Conservation (phyloP, 2,888 invertebrate genomes). For the Hirtodrosophila cameraria region DNA sequence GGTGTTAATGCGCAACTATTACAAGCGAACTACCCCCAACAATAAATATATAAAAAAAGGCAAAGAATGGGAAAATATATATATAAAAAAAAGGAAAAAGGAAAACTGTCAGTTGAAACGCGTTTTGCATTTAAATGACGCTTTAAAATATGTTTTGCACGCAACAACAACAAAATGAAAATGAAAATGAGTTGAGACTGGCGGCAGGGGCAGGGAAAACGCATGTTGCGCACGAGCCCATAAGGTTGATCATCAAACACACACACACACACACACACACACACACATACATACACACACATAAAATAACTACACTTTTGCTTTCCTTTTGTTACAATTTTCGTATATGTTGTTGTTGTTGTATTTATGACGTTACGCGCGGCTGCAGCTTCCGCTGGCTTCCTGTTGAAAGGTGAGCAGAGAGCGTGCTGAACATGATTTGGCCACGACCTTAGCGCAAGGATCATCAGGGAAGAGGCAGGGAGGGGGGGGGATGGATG, state of each 20-base stretch:
- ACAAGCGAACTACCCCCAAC: slow-evolving; percentile 57
- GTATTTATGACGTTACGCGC: slow-evolving; percentile 44
- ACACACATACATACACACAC: slow-evolving; percentile 8
- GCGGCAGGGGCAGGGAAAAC: slow-evolving; percentile 19
- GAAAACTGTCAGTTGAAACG: slow-evolving; percentile 25
- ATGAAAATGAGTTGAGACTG: slow-evolving; percentile 20
- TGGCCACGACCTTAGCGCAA: slow-evolving; percentile 60
- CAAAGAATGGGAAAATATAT: neutral
- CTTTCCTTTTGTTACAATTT: slow-evolving; percentile 50
- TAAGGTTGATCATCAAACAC: slow-evolving; percentile 24
- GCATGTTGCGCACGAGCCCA: slow-evolving; percentile 66
- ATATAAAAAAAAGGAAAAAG: too few relatives aligned
- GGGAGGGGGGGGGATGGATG: slow-evolving; percentile 1
- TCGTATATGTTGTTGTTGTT: slow-evolving; percentile 12
- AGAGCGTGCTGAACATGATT: slow-evolving; percentile 71
- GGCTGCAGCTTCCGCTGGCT: slow-evolving; percentile 38
- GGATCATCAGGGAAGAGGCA: slow-evolving; percentile 20
- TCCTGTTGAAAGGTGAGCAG: slow-evolving; percentile 72
- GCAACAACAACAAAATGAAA: slow-evolving; percentile 24
- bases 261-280: slow-evolving; percentile 4
- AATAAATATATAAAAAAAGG: neutral
- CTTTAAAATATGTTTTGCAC: slow-evolving; percentile 41
- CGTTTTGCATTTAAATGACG: slow-evolving; percentile 76
- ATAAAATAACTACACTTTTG: slow-evolving; percentile 61
- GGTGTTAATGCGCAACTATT: slow-evolving; percentile 64